These are phyloP conservation scores for Spodoptera litura DNA, from an alignment of 1,140 invertebrate species.

Conservation along the genomic window DNA sequence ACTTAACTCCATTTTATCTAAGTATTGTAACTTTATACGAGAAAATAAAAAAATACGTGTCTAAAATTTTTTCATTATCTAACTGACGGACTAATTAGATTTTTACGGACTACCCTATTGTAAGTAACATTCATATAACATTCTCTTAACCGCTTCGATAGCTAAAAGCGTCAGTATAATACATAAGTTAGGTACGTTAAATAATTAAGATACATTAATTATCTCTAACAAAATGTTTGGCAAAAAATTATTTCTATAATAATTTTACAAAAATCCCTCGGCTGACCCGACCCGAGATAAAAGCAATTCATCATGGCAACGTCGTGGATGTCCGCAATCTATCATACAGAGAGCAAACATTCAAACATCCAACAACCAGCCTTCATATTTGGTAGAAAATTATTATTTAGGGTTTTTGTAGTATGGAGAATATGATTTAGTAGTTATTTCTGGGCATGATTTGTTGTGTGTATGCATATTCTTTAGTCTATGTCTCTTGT, in stretches of 20 bases:
- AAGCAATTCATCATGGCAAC: constrained; percentile 14
- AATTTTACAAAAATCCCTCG: constrained; percentile 1
- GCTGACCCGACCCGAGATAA: constrained; percentile 1
- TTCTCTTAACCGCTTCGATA: too few species aligned
- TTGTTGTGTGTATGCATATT: neutral
- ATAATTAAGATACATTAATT: too few species aligned
- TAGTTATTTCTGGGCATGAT: neutral
- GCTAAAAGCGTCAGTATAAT: too few species aligned
- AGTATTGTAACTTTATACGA: too few species aligned
- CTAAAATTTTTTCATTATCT: too few species aligned
- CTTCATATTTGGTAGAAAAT: constrained; percentile 2
- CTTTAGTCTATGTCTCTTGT: too few species aligned
- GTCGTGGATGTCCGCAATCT: neutral
- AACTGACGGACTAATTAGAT: too few species aligned
- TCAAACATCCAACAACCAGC: neutral
- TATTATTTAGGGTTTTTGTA: neutral
- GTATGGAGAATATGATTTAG: neutral
- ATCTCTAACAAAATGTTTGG: neutral
- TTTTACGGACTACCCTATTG: too few species aligned
- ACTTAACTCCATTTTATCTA: too few species aligned
- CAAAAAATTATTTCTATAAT: neutral
- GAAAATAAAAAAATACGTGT: too few species aligned
- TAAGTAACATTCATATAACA: too few species aligned
- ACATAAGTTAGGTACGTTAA: too few species aligned
- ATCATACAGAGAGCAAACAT: constrained; percentile 18